These are phyloP conservation scores for Azemiops feae DNA, from an alignment of 2,113 vertebrate species.

Conservation along the genomic window DNA sequence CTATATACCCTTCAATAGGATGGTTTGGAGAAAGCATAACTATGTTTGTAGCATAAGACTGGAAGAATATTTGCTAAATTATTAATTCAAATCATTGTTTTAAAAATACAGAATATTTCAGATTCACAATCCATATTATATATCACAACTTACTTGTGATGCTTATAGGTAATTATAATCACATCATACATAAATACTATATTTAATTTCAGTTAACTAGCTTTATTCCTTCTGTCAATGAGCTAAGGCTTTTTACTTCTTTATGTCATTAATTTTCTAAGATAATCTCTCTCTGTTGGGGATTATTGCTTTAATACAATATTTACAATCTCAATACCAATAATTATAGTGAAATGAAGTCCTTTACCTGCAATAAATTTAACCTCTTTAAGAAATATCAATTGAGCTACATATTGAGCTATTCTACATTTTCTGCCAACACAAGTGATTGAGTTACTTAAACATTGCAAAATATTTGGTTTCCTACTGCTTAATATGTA, in stretches of 20 bases:
- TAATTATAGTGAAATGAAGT: constrained; percentile 21
- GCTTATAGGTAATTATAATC: not conserved
- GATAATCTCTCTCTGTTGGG: constrained; percentile 7
- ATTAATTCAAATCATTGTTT: not conserved
- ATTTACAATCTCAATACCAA: constrained; percentile 33
- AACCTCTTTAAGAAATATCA: constrained; percentile 33
- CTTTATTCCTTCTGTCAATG: not conserved
- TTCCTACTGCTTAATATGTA: constrained; percentile 16
- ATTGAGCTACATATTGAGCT: not conserved
- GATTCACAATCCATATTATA: not conserved
- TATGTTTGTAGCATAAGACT: not conserved
- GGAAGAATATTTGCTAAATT: not conserved
- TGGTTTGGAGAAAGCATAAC: not conserved
- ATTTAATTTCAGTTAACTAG: not conserved
- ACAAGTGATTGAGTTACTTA: constrained; percentile 30
- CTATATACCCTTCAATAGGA: not conserved
- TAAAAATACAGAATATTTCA: not conserved
- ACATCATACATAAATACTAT: not conserved
- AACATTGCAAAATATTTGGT: constrained; percentile 38
- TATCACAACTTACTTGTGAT: not conserved
- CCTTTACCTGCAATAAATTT: constrained; percentile 19
- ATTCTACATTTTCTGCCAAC: constrained; percentile 27
- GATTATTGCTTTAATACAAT: constrained; percentile 26
- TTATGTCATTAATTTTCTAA: not conserved
- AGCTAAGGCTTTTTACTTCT: not conserved